Conservation (phyloP, 2,888 invertebrate genomes). For the Caenorhabditis sp. region DNA sequence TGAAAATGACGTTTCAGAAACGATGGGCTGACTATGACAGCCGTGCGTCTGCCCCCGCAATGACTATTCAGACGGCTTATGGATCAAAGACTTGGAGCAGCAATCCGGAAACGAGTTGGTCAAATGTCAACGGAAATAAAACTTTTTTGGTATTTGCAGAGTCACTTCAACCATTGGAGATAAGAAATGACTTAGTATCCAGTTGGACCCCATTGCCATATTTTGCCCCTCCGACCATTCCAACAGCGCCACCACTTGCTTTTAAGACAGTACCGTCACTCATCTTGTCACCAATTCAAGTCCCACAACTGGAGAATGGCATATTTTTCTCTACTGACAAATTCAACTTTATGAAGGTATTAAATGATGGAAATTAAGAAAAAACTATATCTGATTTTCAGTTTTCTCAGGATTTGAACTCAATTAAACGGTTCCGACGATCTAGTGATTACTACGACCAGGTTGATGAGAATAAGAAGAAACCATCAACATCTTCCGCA, state of each 20-base stretch:
- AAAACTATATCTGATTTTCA: neutral
- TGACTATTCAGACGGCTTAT: conserved; percentile 45
- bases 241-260: conserved; percentile 69
- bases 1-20: conserved; percentile 33
- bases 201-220: conserved; percentile 70
- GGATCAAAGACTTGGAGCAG: conserved; percentile 71
- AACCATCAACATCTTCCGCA: neutral
- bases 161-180: conserved; percentile 59
- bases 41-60: conserved; percentile 30
- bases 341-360: conserved; percentile 61
- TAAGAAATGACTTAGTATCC: conserved; percentile 67
- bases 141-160: conserved; percentile 24
- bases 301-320: conserved; percentile 63
- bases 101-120: conserved; percentile 56
- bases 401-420: conserved; percentile 43
- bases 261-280: conserved; percentile 69
- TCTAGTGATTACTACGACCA: conserved; percentile 67
- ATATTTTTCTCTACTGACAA: conserved; percentile 67
- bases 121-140: neutral
- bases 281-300: conserved; percentile 64
- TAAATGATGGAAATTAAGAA: neutral
- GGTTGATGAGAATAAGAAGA: conserved; percentile 39
- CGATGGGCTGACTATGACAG: conserved; percentile 62
- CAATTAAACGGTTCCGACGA: conserved; percentile 60
- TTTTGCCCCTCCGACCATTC: conserved; percentile 68